phyloP scores from a whole-genome alignment of 2,888 invertebrate genomes.

The Pandemis corylana region DNA sequence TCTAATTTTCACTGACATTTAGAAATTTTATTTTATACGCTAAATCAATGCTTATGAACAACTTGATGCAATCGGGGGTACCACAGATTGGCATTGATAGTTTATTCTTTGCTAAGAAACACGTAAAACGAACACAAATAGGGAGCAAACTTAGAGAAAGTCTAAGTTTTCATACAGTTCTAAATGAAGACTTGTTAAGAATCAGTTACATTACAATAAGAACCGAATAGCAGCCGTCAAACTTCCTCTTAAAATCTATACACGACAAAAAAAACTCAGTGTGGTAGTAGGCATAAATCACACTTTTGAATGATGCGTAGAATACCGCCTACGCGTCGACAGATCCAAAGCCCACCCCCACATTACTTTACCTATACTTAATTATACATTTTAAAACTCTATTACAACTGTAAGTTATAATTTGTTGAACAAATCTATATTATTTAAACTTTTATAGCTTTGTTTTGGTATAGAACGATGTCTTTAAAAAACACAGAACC shows the following conservation, averaged over 20 bases:
- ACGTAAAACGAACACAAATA: neutral
- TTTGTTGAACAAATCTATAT: neutral
- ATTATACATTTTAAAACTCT: neutral
- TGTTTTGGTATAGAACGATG: too few relatives aligned
- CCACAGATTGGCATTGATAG: neutral
- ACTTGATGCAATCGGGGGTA: neutral
- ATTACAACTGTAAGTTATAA: neutral
- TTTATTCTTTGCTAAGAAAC: neutral
- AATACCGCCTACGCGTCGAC: slow-evolving; percentile 1
- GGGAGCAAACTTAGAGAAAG: neutral
- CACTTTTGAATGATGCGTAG: neutral
- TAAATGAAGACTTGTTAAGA: neutral
- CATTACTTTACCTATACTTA: slow-evolving; percentile 7
- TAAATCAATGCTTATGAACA: neutral
- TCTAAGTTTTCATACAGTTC: too few relatives aligned
- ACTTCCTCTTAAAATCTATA: neutral
- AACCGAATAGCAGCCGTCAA: neutral
- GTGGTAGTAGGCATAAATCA: neutral
- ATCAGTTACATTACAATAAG: neutral
- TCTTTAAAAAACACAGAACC: too few relatives aligned
- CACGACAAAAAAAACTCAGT: neutral
- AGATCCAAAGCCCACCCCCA: slow-evolving; percentile 5
- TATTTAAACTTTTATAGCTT: neutral
- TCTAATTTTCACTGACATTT: too few relatives aligned
- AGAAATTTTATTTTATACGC: too few relatives aligned